A percentile compares a stretch with the other conserved stretches of the same genome.
phyloP scores from a whole-genome alignment of 2,113 vertebrate species.

The Pelvicachromis taeniatus region DNA sequence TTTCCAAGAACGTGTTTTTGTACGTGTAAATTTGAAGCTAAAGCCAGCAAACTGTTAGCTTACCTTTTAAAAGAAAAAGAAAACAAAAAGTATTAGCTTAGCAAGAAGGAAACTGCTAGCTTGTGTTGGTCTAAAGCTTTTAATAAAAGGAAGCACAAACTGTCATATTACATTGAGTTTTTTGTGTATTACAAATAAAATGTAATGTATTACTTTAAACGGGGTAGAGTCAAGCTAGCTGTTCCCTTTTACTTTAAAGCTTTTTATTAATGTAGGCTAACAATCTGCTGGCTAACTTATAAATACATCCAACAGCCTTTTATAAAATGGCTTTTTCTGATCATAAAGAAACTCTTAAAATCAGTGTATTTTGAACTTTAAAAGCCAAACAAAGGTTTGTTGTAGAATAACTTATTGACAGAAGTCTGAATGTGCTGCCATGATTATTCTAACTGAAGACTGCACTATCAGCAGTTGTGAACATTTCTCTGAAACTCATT shows the following conservation, averaged over 20 bases:
- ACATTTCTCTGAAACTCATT: neutral
- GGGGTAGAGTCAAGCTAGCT: neutral
- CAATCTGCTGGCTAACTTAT: neutral
- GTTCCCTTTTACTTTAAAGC: neutral
- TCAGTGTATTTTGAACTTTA: constrained; percentile 4
- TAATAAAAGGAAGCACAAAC: neutral
- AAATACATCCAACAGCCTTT: neutral
- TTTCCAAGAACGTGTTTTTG: neutral
- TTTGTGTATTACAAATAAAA: neutral
- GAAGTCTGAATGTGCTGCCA: neutral
- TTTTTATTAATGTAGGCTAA: neutral
- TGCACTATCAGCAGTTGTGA: neutral
- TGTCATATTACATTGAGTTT: neutral
- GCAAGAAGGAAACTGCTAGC: neutral
- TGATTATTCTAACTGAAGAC: constrained; percentile 8
- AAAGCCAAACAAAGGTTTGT: neutral
- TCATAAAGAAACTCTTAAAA: neutral
- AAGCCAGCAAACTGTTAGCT: neutral
- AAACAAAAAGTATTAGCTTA: neutral
- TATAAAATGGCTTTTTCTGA: neutral
- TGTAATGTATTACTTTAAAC: neutral
- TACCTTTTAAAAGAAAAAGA: neutral
- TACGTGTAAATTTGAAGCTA: neutral
- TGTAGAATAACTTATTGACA: constrained; percentile 36
- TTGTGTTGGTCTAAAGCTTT: neutral